phyloP scores from a whole-genome alignment of 1,140 invertebrate species.

The Achroia grisella region DNA sequence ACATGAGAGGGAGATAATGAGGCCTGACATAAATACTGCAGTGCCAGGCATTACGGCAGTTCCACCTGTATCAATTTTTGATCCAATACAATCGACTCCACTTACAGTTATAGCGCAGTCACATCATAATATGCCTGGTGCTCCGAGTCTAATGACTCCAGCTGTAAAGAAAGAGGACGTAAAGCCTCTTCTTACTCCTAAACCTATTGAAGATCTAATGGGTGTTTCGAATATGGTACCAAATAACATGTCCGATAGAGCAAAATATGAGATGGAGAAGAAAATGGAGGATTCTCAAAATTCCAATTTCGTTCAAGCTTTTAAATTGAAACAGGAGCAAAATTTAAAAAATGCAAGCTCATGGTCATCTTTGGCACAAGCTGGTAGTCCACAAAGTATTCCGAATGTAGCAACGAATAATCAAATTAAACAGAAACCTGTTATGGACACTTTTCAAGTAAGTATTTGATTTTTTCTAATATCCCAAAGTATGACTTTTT shows the following conservation, averaged over 20 bases:
- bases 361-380: conserved; percentile 93
- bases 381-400: conserved; percentile 81
- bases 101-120: conserved; percentile 68
- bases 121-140: conserved; percentile 53
- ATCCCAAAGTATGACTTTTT: too few species aligned
- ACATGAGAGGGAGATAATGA: conserved; percentile 48
- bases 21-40: conserved; percentile 50
- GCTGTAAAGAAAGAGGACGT: conserved; percentile 74
- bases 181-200: conserved; percentile 74
- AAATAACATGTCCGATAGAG: conserved; percentile 62
- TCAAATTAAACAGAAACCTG: conserved; percentile 77
- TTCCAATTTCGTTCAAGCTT: conserved; percentile 78
- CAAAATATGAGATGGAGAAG: conserved; percentile 69
- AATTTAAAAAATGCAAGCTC: conserved; percentile 92
- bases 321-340: conserved; percentile 80
- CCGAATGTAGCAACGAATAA: conserved; percentile 73
- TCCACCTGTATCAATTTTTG: conserved; percentile 79
- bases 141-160: conserved; percentile 68
- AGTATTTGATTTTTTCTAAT: conserved; percentile 11
- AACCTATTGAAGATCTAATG: conserved; percentile 77
- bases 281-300: conserved; percentile 69
- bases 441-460: conserved; percentile 81
- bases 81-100: conserved; percentile 72
- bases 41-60: conserved; percentile 70
- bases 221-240: conserved; percentile 66